These are phyloP conservation scores for Cranoglanis bouderius DNA, from an alignment of 2,113 vertebrate species.

Conservation along the genomic window DNA sequence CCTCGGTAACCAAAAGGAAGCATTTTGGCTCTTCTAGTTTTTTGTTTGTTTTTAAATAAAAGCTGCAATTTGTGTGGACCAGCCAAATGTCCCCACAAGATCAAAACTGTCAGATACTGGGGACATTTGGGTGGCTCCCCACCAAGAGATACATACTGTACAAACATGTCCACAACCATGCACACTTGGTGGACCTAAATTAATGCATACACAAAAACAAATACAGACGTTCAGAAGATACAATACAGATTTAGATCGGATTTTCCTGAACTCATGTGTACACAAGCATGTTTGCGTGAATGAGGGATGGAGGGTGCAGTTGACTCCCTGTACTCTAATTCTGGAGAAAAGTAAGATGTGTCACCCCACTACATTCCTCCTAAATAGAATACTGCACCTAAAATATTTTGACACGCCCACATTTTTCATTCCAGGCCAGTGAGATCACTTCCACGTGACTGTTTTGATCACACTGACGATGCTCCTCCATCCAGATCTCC, in stretches of 20 bases:
- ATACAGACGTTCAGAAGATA: too few relatives aligned
- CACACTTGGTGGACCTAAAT: background rate
- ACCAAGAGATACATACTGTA: too few relatives aligned
- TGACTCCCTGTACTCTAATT: too few relatives aligned
- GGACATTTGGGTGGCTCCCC: background rate
- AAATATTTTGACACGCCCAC: too few relatives aligned
- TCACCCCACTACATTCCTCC: too few relatives aligned
- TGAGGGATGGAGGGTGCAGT: background rate
- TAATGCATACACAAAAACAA: background rate
- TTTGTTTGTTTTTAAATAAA: background rate
- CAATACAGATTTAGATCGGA: too few relatives aligned
- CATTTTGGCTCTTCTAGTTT: background rate
- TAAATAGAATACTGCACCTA: too few relatives aligned
- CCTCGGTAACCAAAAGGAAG: background rate
- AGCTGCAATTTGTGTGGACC: background rate
- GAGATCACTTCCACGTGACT: constrained; percentile 30
- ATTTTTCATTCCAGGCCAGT: constrained; percentile 14
- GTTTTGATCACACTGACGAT: background rate
- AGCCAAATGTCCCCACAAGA: background rate
- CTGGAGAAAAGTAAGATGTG: too few relatives aligned
- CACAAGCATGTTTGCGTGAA: background rate
- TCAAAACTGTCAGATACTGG: background rate
- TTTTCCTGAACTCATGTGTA: background rate
- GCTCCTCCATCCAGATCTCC: constrained; percentile 38
- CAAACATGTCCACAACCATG: background rate